Evolutionary conservation across 2,797 vertebrate genomes (phyloP).

Genomic region (Danio choprae): DNA sequence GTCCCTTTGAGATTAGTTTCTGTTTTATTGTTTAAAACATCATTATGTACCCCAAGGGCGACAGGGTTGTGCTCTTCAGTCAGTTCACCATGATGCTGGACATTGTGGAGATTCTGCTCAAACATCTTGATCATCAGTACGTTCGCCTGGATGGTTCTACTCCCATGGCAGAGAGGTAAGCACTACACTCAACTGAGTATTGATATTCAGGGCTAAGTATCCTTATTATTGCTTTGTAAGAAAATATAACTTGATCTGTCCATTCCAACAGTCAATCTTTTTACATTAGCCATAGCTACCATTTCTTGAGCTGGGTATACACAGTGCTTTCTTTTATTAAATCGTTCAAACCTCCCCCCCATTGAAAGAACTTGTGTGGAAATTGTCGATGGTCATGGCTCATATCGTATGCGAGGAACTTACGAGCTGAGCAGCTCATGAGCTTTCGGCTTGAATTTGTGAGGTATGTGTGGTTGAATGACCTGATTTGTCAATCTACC

Average conservation of each 20-base stretch:
- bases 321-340: too few relatives aligned
- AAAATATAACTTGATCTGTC: neutral
- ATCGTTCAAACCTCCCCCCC: too few relatives aligned
- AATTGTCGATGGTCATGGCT: too few relatives aligned
- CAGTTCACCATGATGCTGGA: constrained; percentile 99
- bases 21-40: neutral
- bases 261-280: neutral
- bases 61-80: constrained; percentile 95
- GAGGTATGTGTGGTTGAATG: too few relatives aligned
- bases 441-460: too few relatives aligned
- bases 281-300: neutral
- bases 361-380: too few relatives aligned
- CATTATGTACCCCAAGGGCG: constrained; percentile 79
- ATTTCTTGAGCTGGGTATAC: neutral
- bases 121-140: constrained; percentile 86
- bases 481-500: too few relatives aligned
- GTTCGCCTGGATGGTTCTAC: constrained; percentile 93
- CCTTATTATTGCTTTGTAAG: neutral
- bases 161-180: constrained; percentile 90
- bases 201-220: neutral
- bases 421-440: too few relatives aligned
- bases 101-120: constrained; percentile 91
- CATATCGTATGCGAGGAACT: too few relatives aligned
- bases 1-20: neutral
- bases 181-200: neutral